Evolutionary conservation across 2,888 invertebrate species (phyloP).

Genomic region (Notodonta ziczac): DNA sequence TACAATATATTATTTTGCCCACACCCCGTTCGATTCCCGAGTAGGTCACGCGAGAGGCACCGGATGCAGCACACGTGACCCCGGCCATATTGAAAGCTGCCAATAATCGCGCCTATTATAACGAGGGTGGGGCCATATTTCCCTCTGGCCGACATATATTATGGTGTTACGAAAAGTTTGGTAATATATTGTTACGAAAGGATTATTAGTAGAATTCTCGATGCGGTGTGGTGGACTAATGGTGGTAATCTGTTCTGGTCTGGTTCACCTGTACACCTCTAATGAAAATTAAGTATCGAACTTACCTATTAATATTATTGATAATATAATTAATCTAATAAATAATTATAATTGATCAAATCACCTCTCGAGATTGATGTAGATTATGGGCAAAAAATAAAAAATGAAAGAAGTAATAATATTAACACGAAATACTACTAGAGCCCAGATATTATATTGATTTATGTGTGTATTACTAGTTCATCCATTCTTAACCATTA

Average conservation of each 20-base stretch:
- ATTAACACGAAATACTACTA: too few relatives aligned
- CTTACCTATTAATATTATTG: too few relatives aligned
- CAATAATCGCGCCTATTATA: constrained; percentile 38
- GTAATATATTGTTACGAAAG: constrained; percentile 29
- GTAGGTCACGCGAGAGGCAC: constrained; percentile 46
- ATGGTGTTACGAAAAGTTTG: constrained; percentile 34
- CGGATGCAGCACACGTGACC: constrained; percentile 55
- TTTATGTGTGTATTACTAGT: too few relatives aligned
- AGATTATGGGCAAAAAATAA: too few relatives aligned
- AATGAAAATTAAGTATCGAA: neutral
- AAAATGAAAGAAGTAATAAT: too few relatives aligned
- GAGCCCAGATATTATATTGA: too few relatives aligned
- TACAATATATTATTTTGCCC: constrained; percentile 27
- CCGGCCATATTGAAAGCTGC: constrained; percentile 42
- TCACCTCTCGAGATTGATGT: too few relatives aligned
- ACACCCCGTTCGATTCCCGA: constrained; percentile 23
- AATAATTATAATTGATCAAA: too few relatives aligned
- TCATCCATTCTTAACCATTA: too few relatives aligned
- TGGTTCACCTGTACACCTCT: neutral
- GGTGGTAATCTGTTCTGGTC: neutral
- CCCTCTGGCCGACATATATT: constrained; percentile 29
- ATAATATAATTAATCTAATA: too few relatives aligned
- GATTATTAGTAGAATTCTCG: neutral
- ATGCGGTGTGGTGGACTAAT: neutral
- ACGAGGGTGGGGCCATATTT: constrained; percentile 27